Evolutionary conservation across 2,113 vertebrate genomes (phyloP), one percentile per base, ranked within the genome.

Genomic region (Acanthochromis polyacanthus): DNA sequence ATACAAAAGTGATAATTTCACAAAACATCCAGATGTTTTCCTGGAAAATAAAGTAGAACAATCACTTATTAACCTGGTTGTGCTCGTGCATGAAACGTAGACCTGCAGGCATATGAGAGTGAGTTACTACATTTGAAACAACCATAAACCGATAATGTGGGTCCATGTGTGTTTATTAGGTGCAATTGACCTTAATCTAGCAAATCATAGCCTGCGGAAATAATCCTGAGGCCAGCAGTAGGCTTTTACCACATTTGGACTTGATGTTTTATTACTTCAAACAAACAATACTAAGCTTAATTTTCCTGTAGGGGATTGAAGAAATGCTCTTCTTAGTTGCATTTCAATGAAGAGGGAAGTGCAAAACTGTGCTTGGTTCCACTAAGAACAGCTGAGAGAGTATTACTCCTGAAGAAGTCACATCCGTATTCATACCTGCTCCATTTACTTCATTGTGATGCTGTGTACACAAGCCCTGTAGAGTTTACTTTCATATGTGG

Each of bases 381-480:
- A 11, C 64, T 58, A 60, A 68, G 67, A 77, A 84, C 77, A 59
- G 63, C 72, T 17, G 46, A 60, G 61, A 17, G 45, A 67, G 36
- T 14, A 17, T 36, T 16, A 28, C 79, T 68, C 36, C 75, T 71
- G 71, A 71, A 84, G 83, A 83, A 75, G 67, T 50, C 7, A 0
- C 75, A 89, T 92, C 82, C 89, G 88, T 91, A 91, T 92, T 91
- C 85, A 90, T 89, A 81, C 80, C 67, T 60, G 73, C 65, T 80
- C 76, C 71, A 58, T 56, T 81, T 66, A 30, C 63, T 79, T 83
- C 71, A 86, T 89, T 90, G 62, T 46, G 60, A 86, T 82, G 71
- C 82, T 55, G 69, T 46, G 51, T 46, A 51, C 5, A 30, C 70
- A 43, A 25, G 30, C 52, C 81, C 65, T 5, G 51, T 59, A 51